phyloP scores from a whole-genome alignment of 2,888 invertebrate species.

The Nomada flava region DNA sequence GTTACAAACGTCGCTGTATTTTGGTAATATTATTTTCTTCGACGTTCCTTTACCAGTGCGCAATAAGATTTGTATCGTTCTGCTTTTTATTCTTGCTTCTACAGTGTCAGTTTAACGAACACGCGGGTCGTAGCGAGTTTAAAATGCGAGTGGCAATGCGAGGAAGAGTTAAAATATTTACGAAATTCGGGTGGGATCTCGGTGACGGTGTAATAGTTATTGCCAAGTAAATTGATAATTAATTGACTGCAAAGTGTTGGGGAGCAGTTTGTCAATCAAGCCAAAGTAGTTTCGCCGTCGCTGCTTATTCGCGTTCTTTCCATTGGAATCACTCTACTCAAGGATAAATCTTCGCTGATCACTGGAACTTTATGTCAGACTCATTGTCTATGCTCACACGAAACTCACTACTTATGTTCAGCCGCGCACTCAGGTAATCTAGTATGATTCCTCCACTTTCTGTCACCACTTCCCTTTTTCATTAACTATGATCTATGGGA shows the following conservation, averaged over 20 bases:
- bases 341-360: background rate
- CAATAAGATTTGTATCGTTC: background rate
- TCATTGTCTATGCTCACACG: background rate
- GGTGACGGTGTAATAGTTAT: constrained; percentile 7
- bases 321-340: constrained; percentile 4
- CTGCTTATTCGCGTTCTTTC: constrained; percentile 33
- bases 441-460: background rate
- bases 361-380: background rate
- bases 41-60: background rate
- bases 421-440: background rate
- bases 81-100: background rate
- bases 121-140: background rate
- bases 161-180: background rate
- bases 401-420: background rate
- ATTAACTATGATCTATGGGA: background rate
- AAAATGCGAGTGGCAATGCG: background rate
- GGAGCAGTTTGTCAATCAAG: constrained; percentile 66
- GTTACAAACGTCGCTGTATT: background rate
- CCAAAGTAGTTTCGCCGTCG: constrained; percentile 57
- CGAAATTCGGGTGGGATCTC: constrained; percentile 15
- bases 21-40: background rate
- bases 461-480: background rate
- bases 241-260: constrained; percentile 28
- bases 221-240: background rate
- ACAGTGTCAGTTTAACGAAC: too few relatives aligned